Conservation (phyloP, 2,888 invertebrate species). For the Eristalis pertinax region DNA sequence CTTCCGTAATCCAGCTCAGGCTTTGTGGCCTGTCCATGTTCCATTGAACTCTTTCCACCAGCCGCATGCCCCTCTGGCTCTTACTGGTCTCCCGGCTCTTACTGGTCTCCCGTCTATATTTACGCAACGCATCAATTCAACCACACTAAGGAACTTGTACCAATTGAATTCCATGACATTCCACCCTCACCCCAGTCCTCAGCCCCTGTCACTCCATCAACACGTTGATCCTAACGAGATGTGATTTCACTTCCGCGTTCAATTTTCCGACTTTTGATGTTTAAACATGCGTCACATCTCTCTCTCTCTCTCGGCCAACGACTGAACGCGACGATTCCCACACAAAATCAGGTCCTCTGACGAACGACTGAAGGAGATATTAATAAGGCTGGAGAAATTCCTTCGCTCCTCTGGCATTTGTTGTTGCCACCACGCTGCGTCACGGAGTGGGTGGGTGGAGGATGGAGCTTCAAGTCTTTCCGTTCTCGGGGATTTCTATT, state of each 20-base stretch:
- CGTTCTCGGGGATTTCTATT: conserved; percentile 40
- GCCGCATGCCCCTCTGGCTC: background rate
- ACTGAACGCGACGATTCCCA: background rate
- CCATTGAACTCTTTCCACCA: conserved; percentile 55
- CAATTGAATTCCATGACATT: conserved; percentile 59
- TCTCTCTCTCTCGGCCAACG: background rate
- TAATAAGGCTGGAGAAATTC: conserved; percentile 50
- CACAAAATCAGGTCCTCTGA: conserved; percentile 32
- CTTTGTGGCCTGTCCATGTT: conserved; percentile 48
- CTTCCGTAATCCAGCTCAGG: conserved; percentile 47
- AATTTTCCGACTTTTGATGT: conserved; percentile 65
- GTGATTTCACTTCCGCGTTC: conserved; percentile 71
- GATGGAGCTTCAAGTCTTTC: background rate
- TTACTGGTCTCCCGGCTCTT: conserved; percentile 6
- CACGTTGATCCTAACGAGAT: conserved; percentile 73
- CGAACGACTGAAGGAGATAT: conserved; percentile 25
- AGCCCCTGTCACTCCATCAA: conserved; percentile 37
- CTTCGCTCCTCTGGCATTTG: too few relatives aligned
- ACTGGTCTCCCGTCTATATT: conserved; percentile 38
- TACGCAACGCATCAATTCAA: conserved; percentile 64
- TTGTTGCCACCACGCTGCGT: background rate
- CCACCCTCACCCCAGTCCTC: background rate
- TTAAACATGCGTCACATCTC: conserved; percentile 67
- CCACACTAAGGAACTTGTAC: conserved; percentile 56
- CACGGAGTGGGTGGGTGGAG: background rate